Percentiles rank a stretch among this genome's conserved stretches.
Evolutionary conservation across 2,888 invertebrate genomes (phyloP).

Genomic region (Pyrochroa serraticornis): DNA sequence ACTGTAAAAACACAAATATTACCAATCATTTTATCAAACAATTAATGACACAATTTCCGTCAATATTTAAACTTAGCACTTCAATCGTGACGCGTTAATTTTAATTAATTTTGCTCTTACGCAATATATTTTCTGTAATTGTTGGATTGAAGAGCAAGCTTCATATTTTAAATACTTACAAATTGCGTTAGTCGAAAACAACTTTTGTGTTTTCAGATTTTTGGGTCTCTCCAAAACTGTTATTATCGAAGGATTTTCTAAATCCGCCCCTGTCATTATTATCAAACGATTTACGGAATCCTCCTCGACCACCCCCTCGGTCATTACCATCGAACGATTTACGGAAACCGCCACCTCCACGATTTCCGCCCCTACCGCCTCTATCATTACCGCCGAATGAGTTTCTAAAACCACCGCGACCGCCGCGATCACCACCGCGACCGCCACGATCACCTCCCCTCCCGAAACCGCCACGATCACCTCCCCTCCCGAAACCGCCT

Average conservation of each 20-base stretch:
- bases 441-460: slow-evolving; percentile 38
- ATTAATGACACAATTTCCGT: no score
- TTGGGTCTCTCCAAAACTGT: slow-evolving; percentile 46
- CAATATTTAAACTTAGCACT: slow-evolving; percentile 6
- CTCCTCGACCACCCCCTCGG: slow-evolving; percentile 40
- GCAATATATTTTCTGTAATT: slow-evolving; percentile 20
- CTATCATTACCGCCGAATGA: slow-evolving; percentile 41
- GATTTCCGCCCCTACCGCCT: slow-evolving; percentile 35
- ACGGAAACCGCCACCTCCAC: no score
- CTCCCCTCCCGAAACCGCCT: slow-evolving; percentile 39
- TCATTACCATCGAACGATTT: slow-evolving; percentile 35
- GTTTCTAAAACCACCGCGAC: slow-evolving; percentile 46
- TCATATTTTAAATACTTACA: slow-evolving; percentile 41
- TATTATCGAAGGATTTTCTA: slow-evolving; percentile 49
- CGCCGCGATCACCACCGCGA: slow-evolving; percentile 39
- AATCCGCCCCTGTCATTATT: slow-evolving; percentile 43
- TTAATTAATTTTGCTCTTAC: slow-evolving; percentile 22
- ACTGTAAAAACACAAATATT: slow-evolving; percentile 62
- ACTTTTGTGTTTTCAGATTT: slow-evolving; percentile 2
- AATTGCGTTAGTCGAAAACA: slow-evolving; percentile 35
- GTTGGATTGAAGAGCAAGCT: slow-evolving; percentile 28
- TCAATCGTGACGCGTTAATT: no score
- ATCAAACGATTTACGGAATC: slow-evolving; percentile 12
- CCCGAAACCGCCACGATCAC: slow-evolving; percentile 48
- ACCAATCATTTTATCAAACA: not conserved